These are phyloP conservation scores for Spinus pinus DNA, from an alignment of 2,797 vertebrate genomes.

Conservation along the genomic window DNA sequence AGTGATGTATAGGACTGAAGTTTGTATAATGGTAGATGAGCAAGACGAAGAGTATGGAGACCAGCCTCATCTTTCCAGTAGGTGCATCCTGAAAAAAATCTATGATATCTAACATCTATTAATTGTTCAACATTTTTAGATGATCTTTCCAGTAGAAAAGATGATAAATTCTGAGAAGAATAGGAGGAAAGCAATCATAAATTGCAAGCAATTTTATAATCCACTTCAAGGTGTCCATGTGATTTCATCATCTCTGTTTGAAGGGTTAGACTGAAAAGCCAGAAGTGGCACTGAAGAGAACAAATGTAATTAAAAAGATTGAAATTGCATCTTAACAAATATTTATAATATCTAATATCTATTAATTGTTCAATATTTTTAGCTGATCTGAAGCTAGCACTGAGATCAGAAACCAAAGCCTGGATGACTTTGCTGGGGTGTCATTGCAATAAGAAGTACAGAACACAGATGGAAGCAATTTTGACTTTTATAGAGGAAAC, in stretches of 20 bases:
- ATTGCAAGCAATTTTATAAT: neutral
- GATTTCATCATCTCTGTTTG: neutral
- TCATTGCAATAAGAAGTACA: constrained; percentile 89
- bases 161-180: neutral
- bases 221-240: neutral
- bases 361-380: neutral
- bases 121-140: constrained; percentile 62
- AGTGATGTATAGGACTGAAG: neutral
- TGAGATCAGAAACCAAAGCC: constrained; percentile 87
- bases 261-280: neutral
- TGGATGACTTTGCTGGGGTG: constrained; percentile 88
- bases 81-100: neutral
- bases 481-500: constrained; percentile 89
- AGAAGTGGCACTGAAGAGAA: neutral
- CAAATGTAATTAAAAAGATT: neutral
- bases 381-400: constrained; percentile 90
- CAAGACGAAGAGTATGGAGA: neutral
- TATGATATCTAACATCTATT: neutral
- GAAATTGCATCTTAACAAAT: neutral
- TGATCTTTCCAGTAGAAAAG: constrained; percentile 61
- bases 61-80: neutral
- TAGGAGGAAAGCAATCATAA: neutral
- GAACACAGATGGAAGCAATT: constrained; percentile 89
- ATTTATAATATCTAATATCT: neutral
- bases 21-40: neutral